Conservation (phyloP, 2,888 invertebrate species). For the Synanthedon myopaeformis region DNA sequence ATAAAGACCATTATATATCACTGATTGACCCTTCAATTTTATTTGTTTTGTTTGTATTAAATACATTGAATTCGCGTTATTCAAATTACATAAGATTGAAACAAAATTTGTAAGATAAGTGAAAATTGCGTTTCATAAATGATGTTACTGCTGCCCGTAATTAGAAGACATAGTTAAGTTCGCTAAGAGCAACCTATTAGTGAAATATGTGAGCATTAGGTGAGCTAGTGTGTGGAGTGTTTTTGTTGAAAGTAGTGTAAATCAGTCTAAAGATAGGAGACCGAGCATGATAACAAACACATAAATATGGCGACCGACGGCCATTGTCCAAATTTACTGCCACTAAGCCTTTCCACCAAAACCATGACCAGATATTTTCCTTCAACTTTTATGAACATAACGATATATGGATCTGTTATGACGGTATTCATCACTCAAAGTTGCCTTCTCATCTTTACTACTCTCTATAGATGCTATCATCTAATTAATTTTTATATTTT, state of each 20-base stretch:
- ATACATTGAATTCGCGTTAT: no score
- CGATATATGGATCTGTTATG: background rate
- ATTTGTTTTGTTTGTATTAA: no score
- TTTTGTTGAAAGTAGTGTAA: slow-evolving; percentile 47
- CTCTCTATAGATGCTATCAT: no score
- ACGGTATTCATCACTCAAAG: background rate
- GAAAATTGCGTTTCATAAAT: no score
- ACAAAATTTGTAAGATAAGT: no score
- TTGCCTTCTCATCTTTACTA: no score
- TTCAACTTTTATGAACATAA: slow-evolving; percentile 6
- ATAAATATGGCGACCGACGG: slow-evolving; percentile 51
- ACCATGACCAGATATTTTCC: slow-evolving; percentile 27
- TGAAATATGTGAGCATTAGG: background rate
- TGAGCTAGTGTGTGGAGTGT: slow-evolving; percentile 16
- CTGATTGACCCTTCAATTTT: no score
- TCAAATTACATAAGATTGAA: no score
- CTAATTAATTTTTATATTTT: no score
- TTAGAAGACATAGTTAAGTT: no score
- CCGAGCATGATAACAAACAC: slow-evolving; percentile 58
- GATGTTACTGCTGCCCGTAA: no score
- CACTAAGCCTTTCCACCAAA: slow-evolving; percentile 32
- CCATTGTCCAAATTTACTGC: slow-evolving; percentile 54
- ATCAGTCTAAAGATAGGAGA: slow-evolving; percentile 49
- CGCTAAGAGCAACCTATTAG: background rate
- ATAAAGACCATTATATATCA: no score